These are phyloP conservation scores for Tragelaphus buxtoni DNA, from an alignment of 2,113 vertebrate species.

Conservation along the genomic window DNA sequence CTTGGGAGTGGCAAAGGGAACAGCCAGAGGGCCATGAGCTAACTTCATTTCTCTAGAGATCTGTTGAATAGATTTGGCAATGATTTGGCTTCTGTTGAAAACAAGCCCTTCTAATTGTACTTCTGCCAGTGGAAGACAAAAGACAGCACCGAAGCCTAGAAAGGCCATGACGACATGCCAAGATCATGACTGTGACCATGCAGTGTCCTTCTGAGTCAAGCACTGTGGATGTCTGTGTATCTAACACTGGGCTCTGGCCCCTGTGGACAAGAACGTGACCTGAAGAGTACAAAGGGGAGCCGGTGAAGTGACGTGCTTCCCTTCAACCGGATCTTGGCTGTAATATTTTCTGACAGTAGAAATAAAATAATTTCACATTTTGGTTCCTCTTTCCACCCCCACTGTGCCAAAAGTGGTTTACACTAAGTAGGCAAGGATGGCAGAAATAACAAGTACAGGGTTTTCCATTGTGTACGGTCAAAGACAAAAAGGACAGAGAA, in stretches of 20 bases:
- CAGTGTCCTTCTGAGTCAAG: not conserved
- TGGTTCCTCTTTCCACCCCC: not conserved
- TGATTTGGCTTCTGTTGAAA: constrained; percentile 61
- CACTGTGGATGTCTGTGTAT: not conserved
- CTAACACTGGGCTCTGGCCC: not conserved
- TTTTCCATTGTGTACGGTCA: constrained; percentile 19
- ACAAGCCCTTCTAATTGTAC: constrained; percentile 57
- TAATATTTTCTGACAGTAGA: constrained; percentile 59
- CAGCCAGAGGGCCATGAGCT: constrained; percentile 55
- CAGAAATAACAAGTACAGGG: not conserved
- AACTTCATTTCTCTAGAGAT: constrained; percentile 47
- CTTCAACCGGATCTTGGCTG: not conserved
- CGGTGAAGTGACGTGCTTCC: not conserved
- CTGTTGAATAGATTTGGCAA: constrained; percentile 60
- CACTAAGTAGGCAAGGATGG: not conserved
- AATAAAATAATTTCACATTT: constrained; percentile 61
- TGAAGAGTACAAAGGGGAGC: not conserved
- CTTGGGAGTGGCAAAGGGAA: constrained; percentile 58
- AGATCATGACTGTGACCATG: not conserved
- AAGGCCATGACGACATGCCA: constrained; percentile 3
- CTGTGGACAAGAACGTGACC: not conserved
- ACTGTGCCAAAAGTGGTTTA: not conserved
- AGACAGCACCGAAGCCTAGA: not conserved
- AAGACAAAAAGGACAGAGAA: constrained; percentile 39
- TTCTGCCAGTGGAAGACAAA: constrained; percentile 50